A percentile compares a stretch with the other conserved stretches of the same genome.
phyloP scores from a whole-genome alignment of 2,113 vertebrate genomes.

The Ardeotis arabs region DNA sequence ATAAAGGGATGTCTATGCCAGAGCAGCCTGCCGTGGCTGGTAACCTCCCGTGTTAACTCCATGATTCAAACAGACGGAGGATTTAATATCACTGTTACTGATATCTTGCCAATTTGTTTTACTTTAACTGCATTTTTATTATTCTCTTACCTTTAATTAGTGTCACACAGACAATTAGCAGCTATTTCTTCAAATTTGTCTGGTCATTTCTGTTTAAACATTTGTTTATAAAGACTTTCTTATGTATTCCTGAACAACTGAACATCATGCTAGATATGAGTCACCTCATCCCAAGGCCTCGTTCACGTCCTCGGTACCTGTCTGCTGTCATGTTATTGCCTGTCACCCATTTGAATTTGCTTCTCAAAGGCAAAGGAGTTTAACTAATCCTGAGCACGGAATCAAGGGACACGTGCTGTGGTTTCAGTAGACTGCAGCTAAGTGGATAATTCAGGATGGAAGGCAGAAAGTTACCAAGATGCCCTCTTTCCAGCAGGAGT shows the following conservation, averaged over 20 bases:
- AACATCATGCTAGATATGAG: not conserved
- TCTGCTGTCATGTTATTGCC: not conserved
- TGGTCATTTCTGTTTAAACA: not conserved
- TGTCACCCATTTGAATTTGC: not conserved
- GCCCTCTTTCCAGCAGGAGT: not conserved
- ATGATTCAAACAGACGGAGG: not conserved
- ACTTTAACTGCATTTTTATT: not conserved
- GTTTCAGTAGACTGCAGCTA: not conserved
- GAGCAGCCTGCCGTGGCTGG: too few species aligned
- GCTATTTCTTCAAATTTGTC: not conserved
- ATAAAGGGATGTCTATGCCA: not conserved
- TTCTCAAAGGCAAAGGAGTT: not conserved
- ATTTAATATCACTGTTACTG: not conserved
- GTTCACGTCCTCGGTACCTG: not conserved
- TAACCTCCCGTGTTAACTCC: not conserved
- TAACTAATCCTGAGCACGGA: not conserved
- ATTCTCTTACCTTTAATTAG: not conserved
- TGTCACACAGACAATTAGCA: not conserved
- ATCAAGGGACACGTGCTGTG: not conserved
- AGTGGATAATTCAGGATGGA: not conserved
- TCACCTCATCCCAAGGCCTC: not conserved
- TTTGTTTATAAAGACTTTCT: not conserved
- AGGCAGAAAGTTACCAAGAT: not conserved
- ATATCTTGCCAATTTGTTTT: not conserved
- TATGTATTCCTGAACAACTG: not conserved